phyloP scores from a whole-genome alignment of 2,888 invertebrate species.

The Cryptocephalus primarius region DNA sequence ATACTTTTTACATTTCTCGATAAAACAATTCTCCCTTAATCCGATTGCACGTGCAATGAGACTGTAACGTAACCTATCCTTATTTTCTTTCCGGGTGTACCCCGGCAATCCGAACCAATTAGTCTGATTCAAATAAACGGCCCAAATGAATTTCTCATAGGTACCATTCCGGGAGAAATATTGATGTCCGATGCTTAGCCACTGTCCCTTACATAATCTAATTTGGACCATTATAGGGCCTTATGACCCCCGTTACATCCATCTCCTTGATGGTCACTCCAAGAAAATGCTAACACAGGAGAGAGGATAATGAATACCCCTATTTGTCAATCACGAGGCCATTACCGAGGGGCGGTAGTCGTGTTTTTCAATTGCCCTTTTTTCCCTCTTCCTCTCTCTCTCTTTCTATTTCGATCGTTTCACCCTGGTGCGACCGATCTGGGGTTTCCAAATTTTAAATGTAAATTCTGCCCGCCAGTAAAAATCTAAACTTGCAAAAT shows the following conservation, averaged over 20 bases:
- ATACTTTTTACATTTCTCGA: too few relatives aligned
- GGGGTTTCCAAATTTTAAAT: too few relatives aligned
- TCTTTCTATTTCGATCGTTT: too few relatives aligned
- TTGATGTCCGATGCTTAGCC: conserved; percentile 24
- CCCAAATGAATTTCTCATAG: conserved; percentile 27
- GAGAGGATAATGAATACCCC: conserved; percentile 16
- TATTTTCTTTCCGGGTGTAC: background rate
- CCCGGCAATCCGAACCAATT: conserved; percentile 17
- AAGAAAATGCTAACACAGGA: conserved; percentile 17
- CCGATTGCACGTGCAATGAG: too few relatives aligned
- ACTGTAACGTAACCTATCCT: background rate
- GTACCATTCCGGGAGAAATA: conserved; percentile 27
- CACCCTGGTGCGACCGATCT: too few relatives aligned
- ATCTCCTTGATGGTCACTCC: conserved; percentile 30
- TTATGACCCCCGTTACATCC: conserved; percentile 20
- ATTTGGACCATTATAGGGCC: conserved; percentile 32
- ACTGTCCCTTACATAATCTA: conserved; percentile 32
- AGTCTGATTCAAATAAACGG: conserved; percentile 27
- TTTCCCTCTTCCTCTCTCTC: too few relatives aligned
- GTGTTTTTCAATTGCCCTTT: background rate
- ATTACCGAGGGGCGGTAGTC: background rate
- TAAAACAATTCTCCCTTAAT: too few relatives aligned
- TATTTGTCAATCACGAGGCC: conserved; percentile 13
- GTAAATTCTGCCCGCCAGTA: too few relatives aligned
- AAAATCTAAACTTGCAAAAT: too few relatives aligned